Conservation (phyloP, 2,113 vertebrate species). For the Isurus oxyrinchus region DNA sequence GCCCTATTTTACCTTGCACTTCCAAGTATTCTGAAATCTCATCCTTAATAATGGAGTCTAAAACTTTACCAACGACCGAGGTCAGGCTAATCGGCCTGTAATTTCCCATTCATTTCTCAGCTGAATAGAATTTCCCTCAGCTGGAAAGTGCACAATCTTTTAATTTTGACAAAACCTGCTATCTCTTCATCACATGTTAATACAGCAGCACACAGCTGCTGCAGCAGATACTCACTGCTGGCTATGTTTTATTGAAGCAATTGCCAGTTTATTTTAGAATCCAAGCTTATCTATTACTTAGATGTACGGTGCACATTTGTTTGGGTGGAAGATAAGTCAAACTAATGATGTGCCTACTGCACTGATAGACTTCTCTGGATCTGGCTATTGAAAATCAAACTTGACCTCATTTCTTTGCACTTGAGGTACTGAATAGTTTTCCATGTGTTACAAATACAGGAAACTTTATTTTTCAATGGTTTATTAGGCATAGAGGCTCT, state of each 20-base stretch:
- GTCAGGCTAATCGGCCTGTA: too few species aligned
- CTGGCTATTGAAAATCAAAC: neutral
- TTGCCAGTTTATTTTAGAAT: neutral
- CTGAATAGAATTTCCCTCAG: neutral
- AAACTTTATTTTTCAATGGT: neutral
- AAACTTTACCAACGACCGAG: too few species aligned
- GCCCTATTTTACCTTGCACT: too few species aligned
- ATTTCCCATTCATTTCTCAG: neutral
- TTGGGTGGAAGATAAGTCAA: neutral
- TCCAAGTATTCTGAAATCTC: too few species aligned
- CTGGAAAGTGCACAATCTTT: neutral
- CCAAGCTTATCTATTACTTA: neutral
- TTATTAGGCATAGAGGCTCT: neutral
- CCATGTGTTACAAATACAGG: neutral
- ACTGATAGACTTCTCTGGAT: neutral
- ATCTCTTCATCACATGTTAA: neutral
- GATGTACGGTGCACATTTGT: neutral
- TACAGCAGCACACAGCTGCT: neutral
- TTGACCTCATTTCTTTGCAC: neutral
- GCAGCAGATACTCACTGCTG: neutral
- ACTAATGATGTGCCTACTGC: neutral
- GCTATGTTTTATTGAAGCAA: neutral
- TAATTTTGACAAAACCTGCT: neutral
- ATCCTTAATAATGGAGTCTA: too few species aligned
- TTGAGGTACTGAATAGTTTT: neutral